Evolutionary conservation across 2,113 vertebrate species (phyloP), one percentile per base, ranked within the genome.

Genomic region (Actenoides lindsayi): DNA sequence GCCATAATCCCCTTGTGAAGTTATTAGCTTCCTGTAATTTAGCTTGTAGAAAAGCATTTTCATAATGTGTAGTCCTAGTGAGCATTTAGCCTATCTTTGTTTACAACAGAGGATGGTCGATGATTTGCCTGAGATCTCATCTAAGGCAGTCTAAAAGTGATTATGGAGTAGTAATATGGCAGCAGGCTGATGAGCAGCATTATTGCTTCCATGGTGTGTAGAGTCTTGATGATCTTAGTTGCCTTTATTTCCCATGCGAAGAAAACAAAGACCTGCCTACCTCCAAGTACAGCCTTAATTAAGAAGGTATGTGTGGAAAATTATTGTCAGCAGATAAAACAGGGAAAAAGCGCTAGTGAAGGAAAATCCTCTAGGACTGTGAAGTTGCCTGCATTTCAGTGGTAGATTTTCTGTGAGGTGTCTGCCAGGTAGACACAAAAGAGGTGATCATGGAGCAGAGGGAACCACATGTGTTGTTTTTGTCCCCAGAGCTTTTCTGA

Each of bases 21-120:
- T 95, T 95, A 94, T 95, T 94, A 94, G 6, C 33, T 91, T 86
- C 10, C 12, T 75, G 28, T 90, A 92, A 93, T 94, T 96, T 84
- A 88, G 41, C 68, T 93, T 56, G 73, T 74, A 83, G 84, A 95
- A 97, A 57, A 6, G 5, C 33, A 62, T 93, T 97, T 97, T 91
- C 21, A 24, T 73, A 27, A 64, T 15, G 21, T 48, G 25, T 35
- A 64, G 39, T 46, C 42, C 44, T 84, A 16, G 9, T 42, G 33
- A 67, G n/a, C 44, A 44, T 82, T 94, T 60, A 27, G 33, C 56
- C 4, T 60, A 16, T 57, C n/a, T 69, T 50, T 73, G 19, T 82
- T 96, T 82, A 46, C 35, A 18, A 8, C 23, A 25, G n/a, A 82
- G 69, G 16, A 54, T 35, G 33, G 62, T 15, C 60, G 75, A 14